Base-by-base conservation (phyloP, 2,888 invertebrate species). In the Scrobipalpa atriplicella region DNA sequence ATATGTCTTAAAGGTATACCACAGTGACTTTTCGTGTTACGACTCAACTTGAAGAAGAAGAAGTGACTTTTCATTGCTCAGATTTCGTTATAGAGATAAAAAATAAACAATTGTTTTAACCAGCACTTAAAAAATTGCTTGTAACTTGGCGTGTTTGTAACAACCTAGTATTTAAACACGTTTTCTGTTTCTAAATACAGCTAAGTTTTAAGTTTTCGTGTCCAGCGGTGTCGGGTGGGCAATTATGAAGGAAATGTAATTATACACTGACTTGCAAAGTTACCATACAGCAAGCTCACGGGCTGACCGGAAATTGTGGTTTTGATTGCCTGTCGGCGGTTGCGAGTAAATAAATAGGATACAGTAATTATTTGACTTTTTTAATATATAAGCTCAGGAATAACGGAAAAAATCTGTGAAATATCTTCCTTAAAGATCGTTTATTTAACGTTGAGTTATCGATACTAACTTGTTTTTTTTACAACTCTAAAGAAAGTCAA, bases 261-360 rank as follows among this genome's bases (percentile, higher is more conserved):
- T 66, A 67, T 62, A 65, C 66, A 67, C 69, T 76, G 75, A 72
- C 72, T 76, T 70, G 70, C 69, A 74, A 68, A 63, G 69, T 39
- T 70, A 68, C 47, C 16, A 5, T 13, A 13, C 5, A 13, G 64
- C 10, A 41, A 62, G 67, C 70, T 68, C 66, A 62, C 65, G 61
- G 68, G 65, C 68, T 64, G 66, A 41, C 68, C 69, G 69, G 68
- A 69, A 71, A 71, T 72, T 72, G 67, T 62, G 64, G 62, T 68
- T 70, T 68, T 68, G 67, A 66, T 69, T 65, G 65, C 66, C 62
- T 54, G 62, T 47, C 29, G 43, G 38, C 60, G 16, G 29, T 60
- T 60, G 38, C n/a, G 16, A 38, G 60, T 16, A 16, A 38, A 38
- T 60, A 38, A 21, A 8, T 19, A 19, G 8, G 52, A 3, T 7